Base-by-base conservation (phyloP, 2,797 vertebrate species). In the Pelochelys cantorii region DNA sequence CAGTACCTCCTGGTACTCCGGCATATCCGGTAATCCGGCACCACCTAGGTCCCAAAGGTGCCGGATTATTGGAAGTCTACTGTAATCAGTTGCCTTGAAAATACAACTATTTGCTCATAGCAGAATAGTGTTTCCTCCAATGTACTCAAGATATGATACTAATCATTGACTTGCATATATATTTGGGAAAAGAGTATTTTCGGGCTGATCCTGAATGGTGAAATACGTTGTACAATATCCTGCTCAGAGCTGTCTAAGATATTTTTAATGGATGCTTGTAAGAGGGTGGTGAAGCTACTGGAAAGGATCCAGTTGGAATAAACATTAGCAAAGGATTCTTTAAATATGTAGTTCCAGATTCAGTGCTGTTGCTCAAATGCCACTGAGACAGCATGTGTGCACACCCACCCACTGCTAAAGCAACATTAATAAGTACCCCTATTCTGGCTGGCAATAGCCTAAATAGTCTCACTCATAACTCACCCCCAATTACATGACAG, bases 401-500 rank as follows among this genome's bases (percentile, higher is more conserved):
- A 57, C 88, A 85, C 95, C 92, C 92, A 93, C 95, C 95, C 85
- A 74, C 83, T 62, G 92, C 91, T 81, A 91, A 87, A 93, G 79
- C 14, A 9, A 87, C 1, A 1, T 68, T 97, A 96, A 96, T 96
- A 89, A 95, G 92, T 31, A 87, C 90, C 94, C 92, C 91, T 68
- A 90, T 62, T 88, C 78, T 78, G 93, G 85, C 81, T 97, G 95
- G 91, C 96, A 97, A 93, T 90, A 96, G 93, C 94, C 96, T 95
- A 96, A 96, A 93, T 94, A 94, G 90, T 94, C 95, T 94, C 95
- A 94, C 81, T 92, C 92, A 94, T 94, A 94, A 95, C 53, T 91
- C 94, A 91, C 95, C 96, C 86, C 85, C 95, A 94, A 93, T 88
- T 94, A 95, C 92, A 94, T 94, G 95, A 94, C 94, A 97, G 96